Evolutionary conservation across 2,888 invertebrate genomes (phyloP), one percentile per base, ranked within the genome.

Genomic region (Iphiclides podalirius): DNA sequence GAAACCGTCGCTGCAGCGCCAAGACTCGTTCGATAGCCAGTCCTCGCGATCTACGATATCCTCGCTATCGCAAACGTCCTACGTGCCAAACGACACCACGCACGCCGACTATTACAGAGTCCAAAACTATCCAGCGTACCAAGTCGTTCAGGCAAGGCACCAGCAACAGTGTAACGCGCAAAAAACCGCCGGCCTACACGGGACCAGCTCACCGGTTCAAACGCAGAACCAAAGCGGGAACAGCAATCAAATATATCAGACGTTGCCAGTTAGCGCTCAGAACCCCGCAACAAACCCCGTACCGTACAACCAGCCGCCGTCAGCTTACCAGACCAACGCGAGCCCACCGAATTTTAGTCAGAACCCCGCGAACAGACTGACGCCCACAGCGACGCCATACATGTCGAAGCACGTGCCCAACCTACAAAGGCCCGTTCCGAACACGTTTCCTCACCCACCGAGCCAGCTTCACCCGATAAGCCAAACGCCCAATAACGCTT

Each of bases 11-110:
- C 75, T 90, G 1, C 88, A 89, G 52, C 70, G 89, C 49, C 84
- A 84, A 50, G 89, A 90, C 47, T 90, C 89, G 0, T 89, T 89
- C 41, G 89, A 89, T 55, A 90, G 89, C 51, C 89, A 90, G 47
- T 88, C 86, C 1, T 89, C 89, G 12, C 70, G 89, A 4, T 90
- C 89, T 2, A 90, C 88, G 1, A 87, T 89, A 70, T 88, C 89
- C 1, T 84, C 87, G 1, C 57, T 87, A 31, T 89, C 89, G 0
- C 88, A 89, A 56, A 84, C 80, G 52, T 82, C 88, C 0, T 75
- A 73, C 39, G 66, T 68, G 1, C 72, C 78, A 4, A 77, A 68
- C 46, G 88, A 86, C 4, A 71, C 60, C 44, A 59, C 66, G 7
- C 82, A 80, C 40, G 71, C 75, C 0, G 89, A 88, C 41, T 89